phyloP scores from a whole-genome alignment of 2,888 invertebrate species.

The Troides oblongomaculatus region DNA sequence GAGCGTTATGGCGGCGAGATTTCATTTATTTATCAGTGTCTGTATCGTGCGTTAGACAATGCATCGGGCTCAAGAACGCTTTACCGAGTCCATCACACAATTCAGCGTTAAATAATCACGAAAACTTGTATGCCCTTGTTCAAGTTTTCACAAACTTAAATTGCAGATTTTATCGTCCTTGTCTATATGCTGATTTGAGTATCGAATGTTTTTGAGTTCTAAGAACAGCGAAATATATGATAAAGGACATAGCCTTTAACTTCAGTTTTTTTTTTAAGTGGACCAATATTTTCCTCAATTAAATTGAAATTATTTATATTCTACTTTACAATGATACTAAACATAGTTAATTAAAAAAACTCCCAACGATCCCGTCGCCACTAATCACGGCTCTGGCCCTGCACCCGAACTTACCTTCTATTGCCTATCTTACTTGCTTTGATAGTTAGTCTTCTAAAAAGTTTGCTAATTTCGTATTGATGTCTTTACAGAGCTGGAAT shows the following conservation, averaged over 20 bases:
- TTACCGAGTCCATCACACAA: slow-evolving; percentile 50
- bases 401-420: too few relatives aligned
- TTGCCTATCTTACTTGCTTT: too few relatives aligned
- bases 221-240: background rate
- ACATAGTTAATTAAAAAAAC: too few relatives aligned
- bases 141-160: slow-evolving; percentile 26
- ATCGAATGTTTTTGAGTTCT: background rate
- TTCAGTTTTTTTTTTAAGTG: background rate
- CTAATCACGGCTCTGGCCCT: too few relatives aligned
- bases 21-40: slow-evolving; percentile 58
- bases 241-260: background rate
- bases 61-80: slow-evolving; percentile 54
- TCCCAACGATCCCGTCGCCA: too few relatives aligned
- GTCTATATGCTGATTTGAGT: background rate
- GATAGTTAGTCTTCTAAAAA: background rate
- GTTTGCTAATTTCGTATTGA: background rate
- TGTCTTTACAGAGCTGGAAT: slow-evolving; percentile 71
- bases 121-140: slow-evolving; percentile 39
- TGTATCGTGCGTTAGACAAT: slow-evolving; percentile 50
- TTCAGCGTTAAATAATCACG: slow-evolving; percentile 45
- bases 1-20: slow-evolving; percentile 64
- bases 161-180: slow-evolving; percentile 9
- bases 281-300: too few relatives aligned
- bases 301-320: too few relatives aligned
- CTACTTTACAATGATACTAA: too few relatives aligned